Conservation (phyloP, 2,888 invertebrate genomes). For the Pachliopta kotzebuea region DNA sequence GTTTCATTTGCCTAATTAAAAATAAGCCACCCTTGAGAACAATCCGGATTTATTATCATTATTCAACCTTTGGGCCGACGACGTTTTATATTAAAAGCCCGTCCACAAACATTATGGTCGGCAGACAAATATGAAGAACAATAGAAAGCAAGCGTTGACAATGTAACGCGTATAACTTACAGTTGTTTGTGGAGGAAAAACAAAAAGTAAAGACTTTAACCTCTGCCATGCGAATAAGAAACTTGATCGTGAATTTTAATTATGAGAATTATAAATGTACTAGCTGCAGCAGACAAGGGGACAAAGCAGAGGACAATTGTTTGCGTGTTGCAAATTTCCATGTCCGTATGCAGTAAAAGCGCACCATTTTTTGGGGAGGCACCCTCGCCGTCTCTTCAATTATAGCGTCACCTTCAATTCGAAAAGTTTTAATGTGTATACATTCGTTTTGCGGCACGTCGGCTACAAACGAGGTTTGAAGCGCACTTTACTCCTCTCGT, state of each 20-base stretch:
- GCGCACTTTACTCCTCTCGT: conserved; percentile 61
- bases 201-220: conserved; percentile 48
- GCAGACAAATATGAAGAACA: conserved; percentile 47
- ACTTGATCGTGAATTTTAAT: conserved; percentile 25
- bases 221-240: conserved; percentile 42
- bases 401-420: conserved; percentile 65
- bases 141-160: conserved; percentile 29
- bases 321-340: conserved; percentile 34
- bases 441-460: conserved; percentile 57
- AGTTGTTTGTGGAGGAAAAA: conserved; percentile 30
- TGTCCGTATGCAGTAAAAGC: conserved; percentile 40
- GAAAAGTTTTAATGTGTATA: conserved; percentile 75
- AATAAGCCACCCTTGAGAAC: conserved; percentile 65
- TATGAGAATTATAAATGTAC: conserved; percentile 15
- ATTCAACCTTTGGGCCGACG: conserved; percentile 53
- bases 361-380: conserved; percentile 37
- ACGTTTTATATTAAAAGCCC: conserved; percentile 57
- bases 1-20: conserved; percentile 77
- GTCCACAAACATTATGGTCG: conserved; percentile 52
- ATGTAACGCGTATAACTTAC: conserved; percentile 30
- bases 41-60: conserved; percentile 66
- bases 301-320: conserved; percentile 19
- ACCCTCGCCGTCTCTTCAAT: conserved; percentile 48
- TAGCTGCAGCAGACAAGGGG: conserved; percentile 12
- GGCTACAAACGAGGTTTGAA: conserved; percentile 62